Conservation (phyloP, 2,797 vertebrate species). For the Manis crassicaudata region DNA sequence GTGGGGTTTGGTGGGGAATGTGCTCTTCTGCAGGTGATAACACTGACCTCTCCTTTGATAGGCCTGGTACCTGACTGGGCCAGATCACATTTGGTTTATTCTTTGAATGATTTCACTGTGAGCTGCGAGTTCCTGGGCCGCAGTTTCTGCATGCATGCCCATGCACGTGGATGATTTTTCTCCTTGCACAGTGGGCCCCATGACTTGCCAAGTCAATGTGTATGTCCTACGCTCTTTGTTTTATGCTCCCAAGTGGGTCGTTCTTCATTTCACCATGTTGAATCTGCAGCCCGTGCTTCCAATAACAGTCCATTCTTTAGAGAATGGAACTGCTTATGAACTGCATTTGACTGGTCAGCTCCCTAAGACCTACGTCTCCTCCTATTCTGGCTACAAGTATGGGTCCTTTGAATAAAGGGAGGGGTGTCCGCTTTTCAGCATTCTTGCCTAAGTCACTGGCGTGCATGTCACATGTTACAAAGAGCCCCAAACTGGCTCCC, state of each 20-base stretch:
- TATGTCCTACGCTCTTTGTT: background rate
- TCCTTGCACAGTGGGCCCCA: background rate
- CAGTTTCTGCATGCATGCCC: accelerated
- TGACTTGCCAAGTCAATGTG: background rate
- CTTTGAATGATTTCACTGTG: background rate
- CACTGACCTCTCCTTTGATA: background rate
- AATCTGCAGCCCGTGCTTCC: background rate
- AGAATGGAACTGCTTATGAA: background rate
- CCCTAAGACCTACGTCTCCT: background rate
- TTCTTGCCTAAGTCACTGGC: background rate
- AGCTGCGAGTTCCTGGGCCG: background rate
- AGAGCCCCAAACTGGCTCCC: background rate
- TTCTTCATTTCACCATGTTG: background rate
- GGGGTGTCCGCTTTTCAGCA: background rate
- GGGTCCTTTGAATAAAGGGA: background rate
- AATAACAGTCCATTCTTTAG: background rate
- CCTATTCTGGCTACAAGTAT: background rate
- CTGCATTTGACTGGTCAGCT: background rate
- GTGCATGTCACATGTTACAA: background rate
- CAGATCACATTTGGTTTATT: background rate
- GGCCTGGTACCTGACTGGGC: background rate
- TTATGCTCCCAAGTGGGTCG: background rate
- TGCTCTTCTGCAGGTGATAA: background rate
- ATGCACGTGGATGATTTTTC: accelerated
- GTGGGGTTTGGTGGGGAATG: background rate